Evolutionary conservation across 2,113 vertebrate species (phyloP).

Genomic region (Ptychochromis oligacanthus): DNA sequence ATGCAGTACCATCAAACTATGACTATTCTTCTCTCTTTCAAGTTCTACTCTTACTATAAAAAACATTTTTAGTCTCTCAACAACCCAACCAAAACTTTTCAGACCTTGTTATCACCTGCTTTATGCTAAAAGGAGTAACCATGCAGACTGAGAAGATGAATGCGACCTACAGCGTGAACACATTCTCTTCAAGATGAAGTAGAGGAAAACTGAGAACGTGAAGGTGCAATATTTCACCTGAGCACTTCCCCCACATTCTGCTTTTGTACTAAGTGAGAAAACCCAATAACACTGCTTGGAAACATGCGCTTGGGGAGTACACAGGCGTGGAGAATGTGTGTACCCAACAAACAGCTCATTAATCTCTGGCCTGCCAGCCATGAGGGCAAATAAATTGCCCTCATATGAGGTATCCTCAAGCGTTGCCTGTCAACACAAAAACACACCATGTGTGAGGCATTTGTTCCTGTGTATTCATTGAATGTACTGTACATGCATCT

Average conservation of each 20-base stretch:
- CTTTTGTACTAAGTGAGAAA: slow-evolving; percentile 7
- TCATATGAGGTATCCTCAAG: slow-evolving; percentile 30
- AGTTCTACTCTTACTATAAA: background rate
- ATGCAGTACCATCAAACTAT: background rate
- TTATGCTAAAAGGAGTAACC: background rate
- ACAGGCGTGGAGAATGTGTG: slow-evolving; percentile 11
- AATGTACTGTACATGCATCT: background rate
- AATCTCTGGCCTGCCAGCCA: slow-evolving; percentile 45
- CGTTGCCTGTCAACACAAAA: background rate
- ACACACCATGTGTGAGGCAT: background rate
- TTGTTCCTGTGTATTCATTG: background rate
- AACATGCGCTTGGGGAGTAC: slow-evolving; percentile 13
- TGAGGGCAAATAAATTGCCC: slow-evolving; percentile 15
- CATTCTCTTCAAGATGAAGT: background rate
- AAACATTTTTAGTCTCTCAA: no score
- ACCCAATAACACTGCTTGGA: slow-evolving; percentile 1
- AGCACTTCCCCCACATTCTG: background rate
- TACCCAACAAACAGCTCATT: slow-evolving; percentile 47
- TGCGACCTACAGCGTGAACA: background rate
- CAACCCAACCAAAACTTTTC: background rate
- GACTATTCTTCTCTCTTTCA: background rate
- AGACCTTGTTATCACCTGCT: background rate
- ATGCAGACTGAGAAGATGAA: slow-evolving; percentile 1
- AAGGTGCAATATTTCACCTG: slow-evolving; percentile 11
- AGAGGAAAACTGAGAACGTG: slow-evolving; percentile 1